These are phyloP conservation scores for Copidosoma floridanum DNA, from an alignment of 1,140 invertebrate genomes.

Conservation along the genomic window DNA sequence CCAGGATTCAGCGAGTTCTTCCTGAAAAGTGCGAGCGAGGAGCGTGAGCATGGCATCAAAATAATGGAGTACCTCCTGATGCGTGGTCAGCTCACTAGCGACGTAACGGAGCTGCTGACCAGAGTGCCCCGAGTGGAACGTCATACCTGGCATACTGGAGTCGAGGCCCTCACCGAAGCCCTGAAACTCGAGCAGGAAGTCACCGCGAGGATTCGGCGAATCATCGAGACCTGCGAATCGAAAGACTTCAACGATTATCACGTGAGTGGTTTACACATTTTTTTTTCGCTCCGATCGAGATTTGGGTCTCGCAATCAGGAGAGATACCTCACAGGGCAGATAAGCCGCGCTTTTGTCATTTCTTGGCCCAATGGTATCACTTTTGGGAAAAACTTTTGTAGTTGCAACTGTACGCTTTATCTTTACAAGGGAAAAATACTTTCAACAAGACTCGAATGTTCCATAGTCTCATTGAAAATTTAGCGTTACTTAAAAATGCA, in stretches of 20 bases:
- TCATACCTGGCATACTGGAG: slow-evolving; percentile 63
- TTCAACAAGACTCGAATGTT: no score
- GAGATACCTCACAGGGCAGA: no score
- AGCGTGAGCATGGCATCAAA: slow-evolving; percentile 86
- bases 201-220: slow-evolving; percentile 71
- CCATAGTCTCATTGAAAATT: no score
- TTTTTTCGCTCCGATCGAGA: no score
- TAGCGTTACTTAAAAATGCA: no score
- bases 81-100: slow-evolving; percentile 74
- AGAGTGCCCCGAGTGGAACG: slow-evolving; percentile 50
- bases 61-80: slow-evolving; percentile 87
- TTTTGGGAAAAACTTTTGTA: no score
- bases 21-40: slow-evolving; percentile 81
- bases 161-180: slow-evolving; percentile 72
- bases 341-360: no score
- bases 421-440: no score
- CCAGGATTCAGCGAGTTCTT: slow-evolving; percentile 89
- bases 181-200: slow-evolving; percentile 76
- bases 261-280: slow-evolving; percentile 57
- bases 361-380: no score
- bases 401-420: no score
- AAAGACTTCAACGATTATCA: slow-evolving; percentile 75
- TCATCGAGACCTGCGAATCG: slow-evolving; percentile 69
- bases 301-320: no score
- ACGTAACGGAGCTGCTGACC: slow-evolving; percentile 65